phyloP scores from a whole-genome alignment of 2,113 vertebrate genomes.

The Pithys albifrons region DNA sequence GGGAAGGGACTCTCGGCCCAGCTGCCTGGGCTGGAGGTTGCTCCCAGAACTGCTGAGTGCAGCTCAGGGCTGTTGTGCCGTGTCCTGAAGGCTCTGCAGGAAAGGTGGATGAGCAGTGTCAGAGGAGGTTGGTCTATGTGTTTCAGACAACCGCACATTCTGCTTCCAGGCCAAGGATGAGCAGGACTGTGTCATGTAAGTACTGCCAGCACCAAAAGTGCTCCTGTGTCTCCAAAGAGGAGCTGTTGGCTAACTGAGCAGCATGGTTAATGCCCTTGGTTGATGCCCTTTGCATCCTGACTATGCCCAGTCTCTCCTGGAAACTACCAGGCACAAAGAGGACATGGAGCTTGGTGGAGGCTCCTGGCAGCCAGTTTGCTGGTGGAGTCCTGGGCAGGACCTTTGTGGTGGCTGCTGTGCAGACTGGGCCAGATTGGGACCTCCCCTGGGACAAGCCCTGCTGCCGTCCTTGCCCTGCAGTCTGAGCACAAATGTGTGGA shows the following conservation, averaged over 20 bases:
- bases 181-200: slow-evolving; percentile 70
- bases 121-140: neutral
- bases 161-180: slow-evolving; percentile 74
- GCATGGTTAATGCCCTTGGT: neutral
- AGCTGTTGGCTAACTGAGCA: neutral
- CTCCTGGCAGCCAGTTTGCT: neutral
- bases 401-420: neutral
- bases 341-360: neutral
- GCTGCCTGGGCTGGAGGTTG: neutral
- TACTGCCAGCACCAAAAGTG: neutral
- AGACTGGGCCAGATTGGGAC: neutral
- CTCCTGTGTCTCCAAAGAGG: neutral
- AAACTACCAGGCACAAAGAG: rapidly evolving
- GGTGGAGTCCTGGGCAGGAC: neutral
- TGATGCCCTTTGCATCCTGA: neutral
- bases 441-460: neutral
- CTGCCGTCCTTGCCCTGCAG: neutral
- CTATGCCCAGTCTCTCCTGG: too few relatives aligned
- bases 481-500: rapidly evolving
- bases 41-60: neutral
- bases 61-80: neutral
- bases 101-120: rapidly evolving
- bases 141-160: slow-evolving; percentile 75
- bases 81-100: neutral
- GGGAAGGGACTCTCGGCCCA: too few relatives aligned